Evolutionary conservation across 2,113 vertebrate genomes (phyloP), one percentile per base, ranked within the genome.

Genomic region (Saccopteryx leptura): DNA sequence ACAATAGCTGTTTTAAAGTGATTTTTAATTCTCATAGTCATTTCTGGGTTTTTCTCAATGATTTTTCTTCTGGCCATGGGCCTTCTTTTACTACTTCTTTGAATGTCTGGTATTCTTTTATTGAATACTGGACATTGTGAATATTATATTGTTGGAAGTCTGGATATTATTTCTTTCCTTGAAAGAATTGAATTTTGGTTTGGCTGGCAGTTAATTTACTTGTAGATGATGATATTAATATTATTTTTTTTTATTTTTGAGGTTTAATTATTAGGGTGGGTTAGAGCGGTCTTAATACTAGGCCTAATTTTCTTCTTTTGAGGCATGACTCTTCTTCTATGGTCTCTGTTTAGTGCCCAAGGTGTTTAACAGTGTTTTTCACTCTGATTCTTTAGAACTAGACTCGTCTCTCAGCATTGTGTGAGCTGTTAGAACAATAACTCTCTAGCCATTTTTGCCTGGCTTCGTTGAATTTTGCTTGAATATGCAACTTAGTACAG

Each of bases 391-490:
- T 90, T 93, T n/a, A 88, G 87, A 63, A 60, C 33, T 83, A 66
- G 83, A 68, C 18, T 74, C 61, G 9, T 74, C 50, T 91, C 39
- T 33, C 19, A 92, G 74, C n/a, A 69, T 84, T 84, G 56, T 82
- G 68, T 89, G 78, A 93, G 79, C 66, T 88, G 17, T 85, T 88
- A 50, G 72, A 68, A 68, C 24, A 46, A 26, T 89, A 50, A 4
- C n/a, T 72, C 76, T 82, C 33, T 39, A 76, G 66, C 46, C 82
- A 17, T 80, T 94, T 74, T 91, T 85, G 24, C 83, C 21, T 76
- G 88, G 31, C 31, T 4, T 72, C 69, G 48, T 60, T 95, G 74
- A 96, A 81, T 78, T 97, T 88, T 75, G 4, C 75, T 90, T 88
- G 31, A 87, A 63, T 48, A 17, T 90, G 26, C 31, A 92, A 24